Evolutionary conservation across 2,888 invertebrate genomes (phyloP).

Genomic region (Euphydryas editha): DNA sequence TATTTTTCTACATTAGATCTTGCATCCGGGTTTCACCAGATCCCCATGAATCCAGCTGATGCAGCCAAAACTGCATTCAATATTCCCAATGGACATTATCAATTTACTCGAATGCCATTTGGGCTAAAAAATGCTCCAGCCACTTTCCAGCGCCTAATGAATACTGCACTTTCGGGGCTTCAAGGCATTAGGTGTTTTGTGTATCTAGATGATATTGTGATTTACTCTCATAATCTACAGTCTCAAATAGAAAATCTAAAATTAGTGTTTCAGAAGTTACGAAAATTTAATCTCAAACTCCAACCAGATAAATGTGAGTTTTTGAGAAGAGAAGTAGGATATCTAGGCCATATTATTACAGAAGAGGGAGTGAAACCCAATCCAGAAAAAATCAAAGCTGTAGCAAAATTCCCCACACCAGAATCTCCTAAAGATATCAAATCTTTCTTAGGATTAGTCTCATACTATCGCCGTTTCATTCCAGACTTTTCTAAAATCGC

Average conservation of each 20-base stretch:
- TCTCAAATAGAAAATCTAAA: neutral
- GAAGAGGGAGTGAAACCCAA: neutral
- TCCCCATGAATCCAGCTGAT: neutral
- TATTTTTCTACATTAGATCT: neutral
- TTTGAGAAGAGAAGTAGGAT: neutral
- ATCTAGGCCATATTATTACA: neutral
- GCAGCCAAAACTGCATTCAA: neutral
- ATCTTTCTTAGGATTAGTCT: constrained; percentile 49
- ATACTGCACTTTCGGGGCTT: neutral
- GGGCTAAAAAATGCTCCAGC: constrained; percentile 1
- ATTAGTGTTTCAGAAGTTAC: neutral
- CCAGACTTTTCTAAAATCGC: constrained; percentile 50
- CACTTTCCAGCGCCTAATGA: neutral
- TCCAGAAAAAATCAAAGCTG: neutral
- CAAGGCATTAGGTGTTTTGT: too few species aligned
- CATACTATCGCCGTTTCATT: constrained; percentile 60
- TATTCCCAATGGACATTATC: neutral
- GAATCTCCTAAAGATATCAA: constrained; percentile 31
- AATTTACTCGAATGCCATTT: neutral
- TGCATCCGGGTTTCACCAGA: constrained; percentile 34
- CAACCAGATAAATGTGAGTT: neutral
- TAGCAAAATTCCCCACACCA: too few species aligned
- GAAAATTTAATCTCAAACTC: neutral
- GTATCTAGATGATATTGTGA: too few species aligned
- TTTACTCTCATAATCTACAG: neutral